Evolutionary conservation across 1,140 invertebrate genomes (phyloP).

Genomic region (Littorina saxatilis): DNA sequence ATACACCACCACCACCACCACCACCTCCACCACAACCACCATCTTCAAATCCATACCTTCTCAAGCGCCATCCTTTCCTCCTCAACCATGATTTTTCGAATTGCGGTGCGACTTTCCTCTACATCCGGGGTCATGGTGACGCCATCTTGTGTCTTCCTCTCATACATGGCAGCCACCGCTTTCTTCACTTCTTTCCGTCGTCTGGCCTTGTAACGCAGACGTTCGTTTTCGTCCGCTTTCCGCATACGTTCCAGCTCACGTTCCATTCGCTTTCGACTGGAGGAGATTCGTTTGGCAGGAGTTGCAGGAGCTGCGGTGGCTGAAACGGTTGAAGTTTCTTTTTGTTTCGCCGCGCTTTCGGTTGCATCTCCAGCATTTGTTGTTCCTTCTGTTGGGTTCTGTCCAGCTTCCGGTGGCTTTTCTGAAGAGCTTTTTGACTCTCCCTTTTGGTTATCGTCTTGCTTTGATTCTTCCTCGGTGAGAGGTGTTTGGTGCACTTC

Average conservation of each 20-base stretch:
- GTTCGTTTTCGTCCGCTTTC: conserved; percentile 36
- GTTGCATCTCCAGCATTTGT: background rate
- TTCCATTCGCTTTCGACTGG: conserved; percentile 33
- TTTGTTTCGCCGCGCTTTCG: background rate
- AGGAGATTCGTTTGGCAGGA: background rate
- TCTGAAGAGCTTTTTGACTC: background rate
- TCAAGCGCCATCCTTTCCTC: conserved; percentile 45
- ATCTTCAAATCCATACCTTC: conserved; percentile 4
- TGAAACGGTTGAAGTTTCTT: background rate
- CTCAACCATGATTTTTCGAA: conserved; percentile 36
- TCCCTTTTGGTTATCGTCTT: background rate
- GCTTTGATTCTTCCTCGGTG: too few relatives aligned
- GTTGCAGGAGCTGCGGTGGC: too few relatives aligned
- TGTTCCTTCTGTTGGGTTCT: background rate
- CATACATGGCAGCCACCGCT: conserved; percentile 38
- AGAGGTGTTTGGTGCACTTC: too few relatives aligned
- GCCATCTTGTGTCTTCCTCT: conserved; percentile 36
- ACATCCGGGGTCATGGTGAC: conserved; percentile 43
- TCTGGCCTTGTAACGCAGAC: conserved; percentile 26
- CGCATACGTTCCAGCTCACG: conserved; percentile 50
- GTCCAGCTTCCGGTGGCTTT: background rate
- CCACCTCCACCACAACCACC: too few relatives aligned
- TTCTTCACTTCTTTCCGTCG: conserved; percentile 42
- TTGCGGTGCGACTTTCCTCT: conserved; percentile 38
- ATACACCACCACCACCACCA: too few relatives aligned